phyloP scores from a whole-genome alignment of 2,113 vertebrate species.

The Emberiza fucata region DNA sequence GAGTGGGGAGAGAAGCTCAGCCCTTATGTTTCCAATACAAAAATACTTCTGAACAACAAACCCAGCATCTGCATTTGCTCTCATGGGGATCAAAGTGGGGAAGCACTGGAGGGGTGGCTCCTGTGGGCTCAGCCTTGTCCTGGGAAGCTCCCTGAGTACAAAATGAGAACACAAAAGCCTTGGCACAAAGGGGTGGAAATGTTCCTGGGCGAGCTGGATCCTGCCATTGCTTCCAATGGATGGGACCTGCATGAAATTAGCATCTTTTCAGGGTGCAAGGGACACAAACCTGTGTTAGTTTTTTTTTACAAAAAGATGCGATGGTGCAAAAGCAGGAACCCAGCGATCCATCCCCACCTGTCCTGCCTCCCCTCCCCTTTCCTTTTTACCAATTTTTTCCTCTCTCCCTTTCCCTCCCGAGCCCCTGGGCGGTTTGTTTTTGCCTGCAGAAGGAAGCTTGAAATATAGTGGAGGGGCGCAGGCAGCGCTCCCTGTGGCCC shows the following conservation, averaged over 20 bases:
- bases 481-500: conserved; percentile 69
- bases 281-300: not conserved
- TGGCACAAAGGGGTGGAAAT: not conserved
- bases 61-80: fast-evolving
- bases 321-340: not conserved
- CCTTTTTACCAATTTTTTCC: not conserved
- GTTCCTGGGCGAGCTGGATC: not conserved
- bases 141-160: fast-evolving
- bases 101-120: not conserved
- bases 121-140: not conserved
- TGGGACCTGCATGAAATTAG: not conserved
- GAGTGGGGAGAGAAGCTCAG: not conserved
- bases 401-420: conserved; percentile 7
- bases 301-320: not conserved
- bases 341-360: not conserved
- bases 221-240: not conserved
- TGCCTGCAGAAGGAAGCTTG: conserved; percentile 65
- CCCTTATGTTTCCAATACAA: not conserved
- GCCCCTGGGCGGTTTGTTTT: conserved; percentile 60
- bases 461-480: conserved; percentile 70
- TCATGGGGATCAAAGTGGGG: not conserved
- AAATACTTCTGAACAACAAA: not conserved
- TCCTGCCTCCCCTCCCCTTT: not conserved
- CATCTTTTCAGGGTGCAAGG: not conserved
- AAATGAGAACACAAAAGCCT: not conserved